A percentile compares a stretch with the other conserved stretches of the same genome.
Conservation (phyloP, 2,797 vertebrate genomes). For the Syncerus caffer region DNA sequence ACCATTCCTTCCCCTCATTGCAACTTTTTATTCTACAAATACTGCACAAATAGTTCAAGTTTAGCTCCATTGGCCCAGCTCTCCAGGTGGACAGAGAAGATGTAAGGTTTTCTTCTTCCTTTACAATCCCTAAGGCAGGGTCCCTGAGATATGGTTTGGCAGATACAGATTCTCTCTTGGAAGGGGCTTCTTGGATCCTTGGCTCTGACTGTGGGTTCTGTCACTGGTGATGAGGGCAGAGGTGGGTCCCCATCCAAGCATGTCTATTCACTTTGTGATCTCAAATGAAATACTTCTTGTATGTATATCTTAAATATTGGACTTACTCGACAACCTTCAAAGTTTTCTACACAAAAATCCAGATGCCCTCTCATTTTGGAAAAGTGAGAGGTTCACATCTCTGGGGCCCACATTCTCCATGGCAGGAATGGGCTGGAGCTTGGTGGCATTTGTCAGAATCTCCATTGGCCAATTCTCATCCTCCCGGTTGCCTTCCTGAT, state of each 20-base stretch:
- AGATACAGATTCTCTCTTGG: not conserved
- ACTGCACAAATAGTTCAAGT: not conserved
- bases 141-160: not conserved
- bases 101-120: not conserved
- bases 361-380: not conserved
- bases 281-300: not conserved
- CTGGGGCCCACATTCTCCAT: not conserved
- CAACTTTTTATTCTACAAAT: not conserved
- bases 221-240: not conserved
- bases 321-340: not conserved
- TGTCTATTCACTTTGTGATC: not conserved
- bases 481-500: not conserved
- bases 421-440: not conserved
- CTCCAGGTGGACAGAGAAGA: not conserved
- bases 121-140: not conserved
- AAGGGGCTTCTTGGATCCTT: not conserved
- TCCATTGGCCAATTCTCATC: not conserved
- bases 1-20: not conserved
- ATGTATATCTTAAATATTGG: not conserved
- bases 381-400: not conserved
- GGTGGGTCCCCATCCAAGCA: not conserved
- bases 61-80: not conserved
- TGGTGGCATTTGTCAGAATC: not conserved
- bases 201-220: not conserved
- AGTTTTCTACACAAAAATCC: not conserved